A percentile compares a stretch with the other conserved stretches of the same genome.
Conservation (phyloP, 1,140 invertebrate species). For the Penaeus indicus region DNA sequence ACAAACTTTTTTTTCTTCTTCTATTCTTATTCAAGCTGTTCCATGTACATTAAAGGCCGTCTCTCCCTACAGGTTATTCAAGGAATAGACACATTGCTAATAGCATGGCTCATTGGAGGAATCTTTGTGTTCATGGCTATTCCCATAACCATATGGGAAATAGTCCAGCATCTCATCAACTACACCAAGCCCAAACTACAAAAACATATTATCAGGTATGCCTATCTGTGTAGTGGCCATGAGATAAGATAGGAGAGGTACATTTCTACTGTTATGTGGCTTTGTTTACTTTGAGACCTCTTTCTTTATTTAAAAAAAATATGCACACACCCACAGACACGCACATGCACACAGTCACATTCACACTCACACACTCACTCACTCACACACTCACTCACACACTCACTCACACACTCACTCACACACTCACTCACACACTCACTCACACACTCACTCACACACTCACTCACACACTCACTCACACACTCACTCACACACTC, state of each 20-base stretch:
- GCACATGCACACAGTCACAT: too few species aligned
- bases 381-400: too few species aligned
- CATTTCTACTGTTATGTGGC: too few species aligned
- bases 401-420: too few species aligned
- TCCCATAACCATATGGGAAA: constrained; percentile 94
- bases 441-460: too few species aligned
- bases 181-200: constrained; percentile 94
- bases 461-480: too few species aligned
- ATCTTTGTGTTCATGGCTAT: constrained; percentile 91
- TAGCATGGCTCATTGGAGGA: constrained; percentile 85
- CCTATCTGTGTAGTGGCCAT: neutral
- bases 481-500: too few species aligned
- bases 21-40: neutral
- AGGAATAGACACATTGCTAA: constrained; percentile 53
- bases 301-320: too few species aligned
- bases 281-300: too few species aligned
- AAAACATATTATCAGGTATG: constrained; percentile 92
- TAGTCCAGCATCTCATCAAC: constrained; percentile 92
- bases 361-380: too few species aligned
- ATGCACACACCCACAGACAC: too few species aligned
- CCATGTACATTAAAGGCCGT: neutral
- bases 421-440: too few species aligned
- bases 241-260: neutral
- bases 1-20: neutral
- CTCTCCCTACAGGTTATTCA: constrained; percentile 48